A percentile compares a stretch with the other conserved stretches of the same genome.
Evolutionary conservation across 2,113 vertebrate genomes (phyloP).

Genomic region (Nesogale talazaci): DNA sequence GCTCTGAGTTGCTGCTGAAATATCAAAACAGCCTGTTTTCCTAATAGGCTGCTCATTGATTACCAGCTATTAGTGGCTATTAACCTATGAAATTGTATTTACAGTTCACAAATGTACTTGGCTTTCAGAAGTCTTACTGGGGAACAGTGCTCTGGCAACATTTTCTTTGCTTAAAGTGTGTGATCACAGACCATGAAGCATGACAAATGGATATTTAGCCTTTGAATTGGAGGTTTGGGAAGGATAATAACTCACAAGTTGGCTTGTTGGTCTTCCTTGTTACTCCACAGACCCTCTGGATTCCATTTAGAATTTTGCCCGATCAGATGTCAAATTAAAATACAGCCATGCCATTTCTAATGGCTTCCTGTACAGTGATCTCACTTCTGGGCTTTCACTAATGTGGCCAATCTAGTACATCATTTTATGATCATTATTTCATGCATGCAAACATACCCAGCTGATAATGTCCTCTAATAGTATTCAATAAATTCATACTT

Average conservation of each 20-base stretch:
- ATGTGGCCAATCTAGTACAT: not conserved
- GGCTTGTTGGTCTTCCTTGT: not conserved
- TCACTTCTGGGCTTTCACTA: constrained; percentile 33
- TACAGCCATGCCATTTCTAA: constrained; percentile 11
- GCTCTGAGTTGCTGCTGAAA: constrained; percentile 11
- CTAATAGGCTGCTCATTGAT: constrained; percentile 25
- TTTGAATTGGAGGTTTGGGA: constrained; percentile 36
- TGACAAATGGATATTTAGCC: constrained; percentile 64
- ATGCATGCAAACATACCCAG: not conserved
- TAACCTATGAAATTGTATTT: constrained; percentile 69
- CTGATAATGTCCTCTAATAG: not conserved
- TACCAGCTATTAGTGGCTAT: constrained; percentile 63
- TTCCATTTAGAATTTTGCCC: constrained; percentile 9
- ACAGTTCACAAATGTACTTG: constrained; percentile 67
- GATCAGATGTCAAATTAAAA: constrained; percentile 53
- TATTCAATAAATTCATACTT: not conserved
- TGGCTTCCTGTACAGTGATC: not conserved
- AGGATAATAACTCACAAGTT: constrained; percentile 50
- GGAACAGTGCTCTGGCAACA: constrained; percentile 56
- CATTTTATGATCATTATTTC: constrained; percentile 15
- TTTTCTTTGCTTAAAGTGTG: constrained; percentile 54
- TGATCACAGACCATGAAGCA: constrained; percentile 58
- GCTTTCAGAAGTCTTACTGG: constrained; percentile 50
- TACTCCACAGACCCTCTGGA: not conserved
- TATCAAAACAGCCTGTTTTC: constrained; percentile 31